Evolutionary conservation across 2,797 vertebrate genomes (phyloP).

Genomic region (Mareca penelope): DNA sequence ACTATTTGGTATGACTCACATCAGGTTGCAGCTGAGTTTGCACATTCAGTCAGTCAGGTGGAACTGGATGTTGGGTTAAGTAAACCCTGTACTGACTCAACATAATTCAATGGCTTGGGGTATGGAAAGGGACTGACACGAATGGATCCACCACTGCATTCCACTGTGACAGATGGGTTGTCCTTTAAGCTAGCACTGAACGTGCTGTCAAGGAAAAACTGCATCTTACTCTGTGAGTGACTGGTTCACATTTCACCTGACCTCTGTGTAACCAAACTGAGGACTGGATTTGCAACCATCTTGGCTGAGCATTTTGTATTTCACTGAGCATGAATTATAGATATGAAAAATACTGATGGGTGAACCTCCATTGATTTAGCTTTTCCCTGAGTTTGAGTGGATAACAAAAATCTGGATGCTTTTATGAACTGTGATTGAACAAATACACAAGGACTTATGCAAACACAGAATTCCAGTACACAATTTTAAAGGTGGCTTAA

Average conservation of each 20-base stretch:
- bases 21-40: not conserved
- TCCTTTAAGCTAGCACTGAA: not conserved
- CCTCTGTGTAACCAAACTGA: not conserved
- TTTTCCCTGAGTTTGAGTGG: not conserved
- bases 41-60: rapidly evolving
- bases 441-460: not conserved
- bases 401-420: not conserved
- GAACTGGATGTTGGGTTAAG: not conserved
- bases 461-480: not conserved
- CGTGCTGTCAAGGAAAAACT: not conserved
- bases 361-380: not conserved
- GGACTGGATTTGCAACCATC: not conserved
- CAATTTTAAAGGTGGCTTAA: not conserved
- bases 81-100: not conserved
- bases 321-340: not conserved
- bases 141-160: not conserved
- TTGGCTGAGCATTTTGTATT: not conserved
- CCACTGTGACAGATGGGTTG: not conserved
- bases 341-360: not conserved
- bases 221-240: not conserved
- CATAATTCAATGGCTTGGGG: rapidly evolving
- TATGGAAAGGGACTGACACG: rapidly evolving
- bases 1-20: not conserved
- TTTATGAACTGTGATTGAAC: not conserved
- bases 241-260: not conserved